phyloP scores from a whole-genome alignment of 2,888 invertebrate genomes.

The Lycia hirtaria region DNA sequence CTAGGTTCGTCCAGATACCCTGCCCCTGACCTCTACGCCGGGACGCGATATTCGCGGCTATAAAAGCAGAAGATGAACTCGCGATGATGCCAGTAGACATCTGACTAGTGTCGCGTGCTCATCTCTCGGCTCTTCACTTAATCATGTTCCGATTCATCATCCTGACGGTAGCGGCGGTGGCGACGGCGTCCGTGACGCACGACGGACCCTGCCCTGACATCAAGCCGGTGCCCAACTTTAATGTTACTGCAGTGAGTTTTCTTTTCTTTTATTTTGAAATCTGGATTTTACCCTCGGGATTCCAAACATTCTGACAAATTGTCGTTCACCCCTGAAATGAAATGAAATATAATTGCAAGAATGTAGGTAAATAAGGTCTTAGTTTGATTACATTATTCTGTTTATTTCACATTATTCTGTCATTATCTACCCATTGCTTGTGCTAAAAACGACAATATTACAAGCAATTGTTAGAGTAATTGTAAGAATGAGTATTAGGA shows the following conservation, averaged over 20 bases:
- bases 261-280: not conserved
- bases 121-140: conserved; percentile 49
- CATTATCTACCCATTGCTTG: no score
- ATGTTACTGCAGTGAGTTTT: conserved; percentile 63
- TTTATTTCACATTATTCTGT: no score
- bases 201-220: conserved; percentile 67
- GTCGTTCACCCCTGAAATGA: no score
- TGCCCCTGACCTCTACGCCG: conserved; percentile 65
- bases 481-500: no score
- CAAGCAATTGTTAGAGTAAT: no score
- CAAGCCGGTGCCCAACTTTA: conserved; percentile 67
- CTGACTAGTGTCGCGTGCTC: conserved; percentile 50
- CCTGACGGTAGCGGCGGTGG: conserved; percentile 59
- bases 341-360: no score
- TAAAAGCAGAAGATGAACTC: conserved; percentile 56
- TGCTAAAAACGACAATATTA: no score
- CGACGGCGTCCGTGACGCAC: conserved; percentile 59
- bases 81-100: conserved; percentile 52
- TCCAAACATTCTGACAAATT: no score
- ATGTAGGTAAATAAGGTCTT: no score
- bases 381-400: no score
- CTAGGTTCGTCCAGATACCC: conserved; percentile 27
- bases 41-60: conserved; percentile 43
- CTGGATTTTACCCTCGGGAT: no score
- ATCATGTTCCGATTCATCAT: conserved; percentile 61